Evolutionary conservation across 2,888 invertebrate genomes (phyloP).

Genomic region (Thera britannica): DNA sequence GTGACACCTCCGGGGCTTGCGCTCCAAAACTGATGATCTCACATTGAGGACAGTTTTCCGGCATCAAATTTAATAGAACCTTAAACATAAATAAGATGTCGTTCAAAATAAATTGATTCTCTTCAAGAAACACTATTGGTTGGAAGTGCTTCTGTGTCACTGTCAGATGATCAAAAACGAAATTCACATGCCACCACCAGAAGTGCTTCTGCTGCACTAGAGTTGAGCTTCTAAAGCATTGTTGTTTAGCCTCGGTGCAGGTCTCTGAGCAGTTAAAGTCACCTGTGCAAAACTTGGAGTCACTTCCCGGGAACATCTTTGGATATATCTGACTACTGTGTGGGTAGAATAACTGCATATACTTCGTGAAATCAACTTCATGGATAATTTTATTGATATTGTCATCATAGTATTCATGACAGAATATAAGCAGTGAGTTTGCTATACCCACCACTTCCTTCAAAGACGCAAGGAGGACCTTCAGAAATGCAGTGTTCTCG

Average conservation of each 20-base stretch:
- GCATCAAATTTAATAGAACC: slow-evolving; percentile 41
- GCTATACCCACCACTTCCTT: slow-evolving; percentile 47
- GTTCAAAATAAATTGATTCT: slow-evolving; percentile 52
- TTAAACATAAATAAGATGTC: slow-evolving; percentile 54
- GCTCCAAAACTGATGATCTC: slow-evolving; percentile 55
- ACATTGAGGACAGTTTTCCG: slow-evolving; percentile 48
- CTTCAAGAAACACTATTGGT: slow-evolving; percentile 50
- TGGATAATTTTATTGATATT: slow-evolving; percentile 45
- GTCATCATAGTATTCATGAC: slow-evolving; percentile 46
- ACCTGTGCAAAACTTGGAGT: slow-evolving; percentile 47
- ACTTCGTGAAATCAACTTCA: slow-evolving; percentile 47
- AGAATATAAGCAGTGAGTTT: slow-evolving; percentile 53
- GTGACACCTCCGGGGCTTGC: slow-evolving; percentile 35
- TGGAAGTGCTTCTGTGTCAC: slow-evolving; percentile 37
- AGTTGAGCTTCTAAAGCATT: slow-evolving; percentile 2
- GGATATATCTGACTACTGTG: slow-evolving; percentile 57
- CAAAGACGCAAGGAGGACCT: slow-evolving; percentile 50
- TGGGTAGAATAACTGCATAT: slow-evolving; percentile 57
- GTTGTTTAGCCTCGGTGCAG: not conserved
- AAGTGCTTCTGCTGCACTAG: slow-evolving; percentile 56
- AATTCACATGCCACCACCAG: slow-evolving; percentile 64
- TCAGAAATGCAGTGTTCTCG: slow-evolving; percentile 46
- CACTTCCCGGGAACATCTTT: slow-evolving; percentile 55
- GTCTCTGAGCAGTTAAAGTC: slow-evolving; percentile 46
- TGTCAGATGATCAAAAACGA: slow-evolving; percentile 54